Percentiles rank a stretch among this genome's conserved stretches.
These are phyloP conservation scores for Melanotaenia duboulayi DNA, from an alignment of 2,113 vertebrate genomes.

Conservation along the genomic window DNA sequence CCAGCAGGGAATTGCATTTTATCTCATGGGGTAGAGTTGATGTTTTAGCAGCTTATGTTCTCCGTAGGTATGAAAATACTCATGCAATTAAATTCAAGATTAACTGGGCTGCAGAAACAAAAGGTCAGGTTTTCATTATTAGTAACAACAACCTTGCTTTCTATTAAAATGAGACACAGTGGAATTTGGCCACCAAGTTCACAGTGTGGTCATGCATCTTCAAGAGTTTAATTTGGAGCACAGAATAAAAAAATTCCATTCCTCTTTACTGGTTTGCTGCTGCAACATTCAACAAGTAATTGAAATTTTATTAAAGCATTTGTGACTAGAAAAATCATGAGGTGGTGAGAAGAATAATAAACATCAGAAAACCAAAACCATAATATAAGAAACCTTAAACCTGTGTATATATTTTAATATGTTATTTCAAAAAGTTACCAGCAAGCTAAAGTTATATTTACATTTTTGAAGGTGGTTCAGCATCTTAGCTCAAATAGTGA, in stretches of 20 bases:
- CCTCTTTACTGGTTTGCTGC: slow-evolving; percentile 11
- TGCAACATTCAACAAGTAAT: slow-evolving; percentile 24
- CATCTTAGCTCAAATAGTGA: not conserved
- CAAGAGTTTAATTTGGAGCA: slow-evolving; percentile 15
- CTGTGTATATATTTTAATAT: too few species aligned
- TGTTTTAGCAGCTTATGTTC: slow-evolving; percentile 67
- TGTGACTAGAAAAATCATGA: too few species aligned
- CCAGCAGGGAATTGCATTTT: slow-evolving; percentile 72
- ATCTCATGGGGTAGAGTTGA: slow-evolving; percentile 68
- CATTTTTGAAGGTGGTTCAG: not conserved
- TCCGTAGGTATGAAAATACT: slow-evolving; percentile 62
- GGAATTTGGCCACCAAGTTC: slow-evolving; percentile 39
- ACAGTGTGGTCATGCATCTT: slow-evolving; percentile 46
- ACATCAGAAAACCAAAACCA: not conserved
- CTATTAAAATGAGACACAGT: slow-evolving; percentile 44
- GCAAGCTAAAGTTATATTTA: not conserved
- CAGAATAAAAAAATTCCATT: slow-evolving; percentile 17
- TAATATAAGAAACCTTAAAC: too few species aligned
- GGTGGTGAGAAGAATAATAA: not conserved
- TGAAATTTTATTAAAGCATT: slow-evolving; percentile 1
- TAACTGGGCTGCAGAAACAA: slow-evolving; percentile 50
- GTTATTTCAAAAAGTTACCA: too few species aligned
- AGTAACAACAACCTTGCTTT: slow-evolving; percentile 51
- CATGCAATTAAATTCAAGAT: slow-evolving; percentile 76
- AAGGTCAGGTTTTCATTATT: slow-evolving; percentile 73